Percentiles rank a stretch among this genome's conserved stretches.
Conservation (phyloP, 1,140 invertebrate genomes). For the Drosophila serrata region DNA sequence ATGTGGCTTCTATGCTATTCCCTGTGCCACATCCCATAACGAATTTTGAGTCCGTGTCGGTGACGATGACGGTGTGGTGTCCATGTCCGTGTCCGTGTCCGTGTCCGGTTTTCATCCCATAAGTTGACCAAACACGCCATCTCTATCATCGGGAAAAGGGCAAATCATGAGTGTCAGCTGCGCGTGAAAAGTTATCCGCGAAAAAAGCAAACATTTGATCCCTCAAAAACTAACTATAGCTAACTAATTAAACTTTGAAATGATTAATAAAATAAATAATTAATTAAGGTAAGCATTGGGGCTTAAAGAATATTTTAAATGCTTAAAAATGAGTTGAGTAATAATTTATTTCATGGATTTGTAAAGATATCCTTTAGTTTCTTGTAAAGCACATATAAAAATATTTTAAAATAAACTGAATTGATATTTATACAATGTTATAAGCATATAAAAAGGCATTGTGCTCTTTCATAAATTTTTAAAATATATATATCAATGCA, state of each 20-base stretch:
- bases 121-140: conserved; percentile 33
- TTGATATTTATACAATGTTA: not conserved
- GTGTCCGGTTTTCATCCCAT: conserved; percentile 30
- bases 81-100: conserved; percentile 26
- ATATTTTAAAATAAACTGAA: not conserved
- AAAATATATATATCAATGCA: not conserved
- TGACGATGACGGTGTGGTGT: conserved; percentile 38
- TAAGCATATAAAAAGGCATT: not conserved
- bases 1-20: conserved; percentile 27
- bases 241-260: not conserved
- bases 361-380: not conserved
- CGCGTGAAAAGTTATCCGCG: conserved; percentile 17
- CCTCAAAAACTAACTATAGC: not conserved
- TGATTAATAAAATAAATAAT: not conserved
- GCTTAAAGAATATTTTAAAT: not conserved
- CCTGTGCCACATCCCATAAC: conserved; percentile 5
- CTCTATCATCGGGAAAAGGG: conserved; percentile 13
- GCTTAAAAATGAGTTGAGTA: not conserved
- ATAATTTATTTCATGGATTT: not conserved
- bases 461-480: not conserved
- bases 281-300: too few relatives aligned
- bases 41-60: not conserved
- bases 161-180: conserved; percentile 38
- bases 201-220: not conserved
- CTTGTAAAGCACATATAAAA: not conserved